A percentile compares a stretch with the other conserved stretches of the same genome.
Evolutionary conservation across 2,888 invertebrate genomes (phyloP).

Genomic region (Drosophila borborema): DNA sequence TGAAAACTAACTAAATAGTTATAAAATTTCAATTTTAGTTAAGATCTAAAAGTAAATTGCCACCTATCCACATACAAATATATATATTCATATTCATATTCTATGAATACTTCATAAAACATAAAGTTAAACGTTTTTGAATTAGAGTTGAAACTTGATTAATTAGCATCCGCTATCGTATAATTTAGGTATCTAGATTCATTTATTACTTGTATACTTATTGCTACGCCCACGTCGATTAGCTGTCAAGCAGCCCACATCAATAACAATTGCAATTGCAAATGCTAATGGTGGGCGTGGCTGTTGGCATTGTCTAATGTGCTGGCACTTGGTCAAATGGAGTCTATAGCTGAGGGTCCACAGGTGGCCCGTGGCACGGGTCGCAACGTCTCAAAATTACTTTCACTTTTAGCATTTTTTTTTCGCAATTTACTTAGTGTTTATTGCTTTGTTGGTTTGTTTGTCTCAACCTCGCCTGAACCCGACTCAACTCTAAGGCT

Average conservation of each 20-base stretch:
- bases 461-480: conserved; percentile 34
- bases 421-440: conserved; percentile 55
- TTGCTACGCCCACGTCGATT: conserved; percentile 39
- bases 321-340: conserved; percentile 7
- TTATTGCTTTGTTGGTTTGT: conserved; percentile 24
- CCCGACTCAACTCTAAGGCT: conserved; percentile 6
- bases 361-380: background rate
- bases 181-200: background rate
- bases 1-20: no score
- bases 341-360: conserved; percentile 4
- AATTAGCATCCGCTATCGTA: background rate
- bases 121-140: no score
- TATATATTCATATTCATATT: no score
- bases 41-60: no score
- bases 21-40: no score
- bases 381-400: conserved; percentile 30
- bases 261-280: conserved; percentile 13
- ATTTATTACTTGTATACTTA: conserved; percentile 38
- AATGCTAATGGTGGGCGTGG: conserved; percentile 38
- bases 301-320: conserved; percentile 29
- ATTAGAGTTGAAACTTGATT: no score
- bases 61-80: no score
- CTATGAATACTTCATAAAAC: no score
- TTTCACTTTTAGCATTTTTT: conserved; percentile 69
- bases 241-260: conserved; percentile 1